Conservation (phyloP, 1,140 invertebrate species). For the Magallana ariakensis region DNA sequence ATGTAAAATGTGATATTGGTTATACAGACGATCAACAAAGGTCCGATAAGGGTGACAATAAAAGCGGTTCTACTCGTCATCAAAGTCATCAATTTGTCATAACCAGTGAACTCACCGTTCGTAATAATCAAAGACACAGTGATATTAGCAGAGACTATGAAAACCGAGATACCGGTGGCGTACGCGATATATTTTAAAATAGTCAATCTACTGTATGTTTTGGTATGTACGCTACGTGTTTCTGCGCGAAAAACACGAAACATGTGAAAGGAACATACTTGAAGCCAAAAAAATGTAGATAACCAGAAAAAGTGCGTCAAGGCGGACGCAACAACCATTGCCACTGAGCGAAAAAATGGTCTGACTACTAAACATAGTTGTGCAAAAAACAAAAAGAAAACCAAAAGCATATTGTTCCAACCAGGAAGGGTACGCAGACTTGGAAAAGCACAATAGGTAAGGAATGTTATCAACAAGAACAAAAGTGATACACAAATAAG, state of each 20-base stretch:
- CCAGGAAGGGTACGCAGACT: conserved; percentile 63
- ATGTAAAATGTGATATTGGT: conserved; percentile 41
- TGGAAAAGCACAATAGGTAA: conserved; percentile 58
- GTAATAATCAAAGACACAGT: neutral
- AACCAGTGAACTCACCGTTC: conserved; percentile 6
- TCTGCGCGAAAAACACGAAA: conserved; percentile 80
- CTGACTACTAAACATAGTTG: conserved; percentile 53
- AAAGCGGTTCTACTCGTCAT: neutral
- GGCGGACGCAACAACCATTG: conserved; percentile 83
- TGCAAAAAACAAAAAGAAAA: conserved; percentile 59
- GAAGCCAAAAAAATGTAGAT: conserved; percentile 95
- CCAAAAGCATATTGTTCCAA: conserved; percentile 63
- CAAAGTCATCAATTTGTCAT: conserved; percentile 35
- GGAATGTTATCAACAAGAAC: conserved; percentile 58
- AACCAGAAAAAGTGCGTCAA: conserved; percentile 94
- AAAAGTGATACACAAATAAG: conserved; percentile 51
- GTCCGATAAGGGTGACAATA: conserved; percentile 36
- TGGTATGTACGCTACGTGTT: neutral
- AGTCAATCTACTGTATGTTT: neutral
- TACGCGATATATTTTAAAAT: neutral
- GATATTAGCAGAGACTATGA: conserved; percentile 39
- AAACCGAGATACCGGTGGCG: conserved; percentile 15
- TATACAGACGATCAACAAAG: conserved; percentile 1
- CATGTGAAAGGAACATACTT: conserved; percentile 88
- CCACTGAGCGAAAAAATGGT: neutral